phyloP scores from a whole-genome alignment of 2,797 vertebrate genomes.

The Sparidentex hasta region DNA sequence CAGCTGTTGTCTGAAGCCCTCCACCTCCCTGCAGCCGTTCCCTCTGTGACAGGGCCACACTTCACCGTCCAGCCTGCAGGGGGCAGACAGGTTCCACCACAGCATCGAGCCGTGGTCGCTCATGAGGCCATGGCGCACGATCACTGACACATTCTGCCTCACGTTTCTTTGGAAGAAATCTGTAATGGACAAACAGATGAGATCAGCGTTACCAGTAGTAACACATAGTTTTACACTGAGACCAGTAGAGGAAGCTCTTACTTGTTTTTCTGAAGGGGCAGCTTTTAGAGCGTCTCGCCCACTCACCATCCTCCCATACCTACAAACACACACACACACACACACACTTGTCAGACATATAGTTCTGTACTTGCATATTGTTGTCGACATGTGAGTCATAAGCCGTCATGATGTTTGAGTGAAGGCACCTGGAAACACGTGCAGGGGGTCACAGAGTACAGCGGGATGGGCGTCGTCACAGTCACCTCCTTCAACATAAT shows the following conservation, averaged over 20 bases:
- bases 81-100: conserved; percentile 84
- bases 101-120: conserved; percentile 50
- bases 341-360: conserved; percentile 24
- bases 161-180: conserved; percentile 62
- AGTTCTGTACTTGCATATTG: background rate
- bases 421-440: conserved; percentile 82
- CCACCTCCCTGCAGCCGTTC: conserved; percentile 63
- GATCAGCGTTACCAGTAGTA: background rate
- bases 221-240: background rate
- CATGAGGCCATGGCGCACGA: conserved; percentile 50
- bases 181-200: conserved; percentile 39
- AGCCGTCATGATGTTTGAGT: background rate
- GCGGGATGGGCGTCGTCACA: conserved; percentile 55
- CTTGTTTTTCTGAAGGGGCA: conserved; percentile 80
- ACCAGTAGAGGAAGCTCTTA: conserved; percentile 37
- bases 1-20: conserved; percentile 55
- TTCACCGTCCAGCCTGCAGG: conserved; percentile 85
- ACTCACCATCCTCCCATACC: conserved; percentile 66
- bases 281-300: conserved; percentile 29
- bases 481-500: too few relatives aligned
- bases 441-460: conserved; percentile 79
- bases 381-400: background rate
- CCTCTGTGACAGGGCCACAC: conserved; percentile 84
- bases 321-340: conserved; percentile 40
- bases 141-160: conserved; percentile 74